Evolutionary conservation across 1,140 invertebrate species (phyloP).

Genomic region (Orussus abietinus): DNA sequence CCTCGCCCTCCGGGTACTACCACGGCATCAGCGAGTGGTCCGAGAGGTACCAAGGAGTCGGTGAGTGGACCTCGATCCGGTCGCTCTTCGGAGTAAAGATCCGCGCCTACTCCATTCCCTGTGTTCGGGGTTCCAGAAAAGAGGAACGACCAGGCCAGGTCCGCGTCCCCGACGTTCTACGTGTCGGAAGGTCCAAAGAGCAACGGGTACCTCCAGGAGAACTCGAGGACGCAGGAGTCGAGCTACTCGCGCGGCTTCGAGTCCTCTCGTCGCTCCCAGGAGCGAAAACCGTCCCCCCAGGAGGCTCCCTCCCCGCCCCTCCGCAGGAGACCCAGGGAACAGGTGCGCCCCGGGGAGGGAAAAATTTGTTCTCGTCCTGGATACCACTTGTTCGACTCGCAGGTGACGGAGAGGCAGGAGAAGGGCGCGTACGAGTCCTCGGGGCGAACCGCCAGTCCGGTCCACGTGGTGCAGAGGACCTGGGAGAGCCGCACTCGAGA

Average conservation of each 20-base stretch:
- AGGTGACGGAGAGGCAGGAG: conserved; percentile 26
- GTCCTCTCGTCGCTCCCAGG: conserved; percentile 19
- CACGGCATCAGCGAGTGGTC: conserved; percentile 76
- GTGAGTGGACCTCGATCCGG: too few species aligned
- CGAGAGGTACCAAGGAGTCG: conserved; percentile 52
- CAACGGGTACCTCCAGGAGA: conserved; percentile 28
- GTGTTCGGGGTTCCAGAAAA: conserved; percentile 31
- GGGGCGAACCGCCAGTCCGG: conserved; percentile 25
- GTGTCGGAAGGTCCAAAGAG: conserved; percentile 22
- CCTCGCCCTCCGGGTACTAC: conserved; percentile 57
- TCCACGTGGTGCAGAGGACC: conserved; percentile 41
- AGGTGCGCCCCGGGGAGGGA: too few species aligned
- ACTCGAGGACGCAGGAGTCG: conserved; percentile 31
- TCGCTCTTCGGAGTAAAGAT: too few species aligned
- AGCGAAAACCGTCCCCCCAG: conserved; percentile 39
- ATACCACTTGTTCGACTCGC: too few species aligned
- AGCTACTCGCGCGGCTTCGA: conserved; percentile 35
- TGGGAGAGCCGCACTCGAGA: conserved; percentile 41
- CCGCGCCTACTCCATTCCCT: too few species aligned
- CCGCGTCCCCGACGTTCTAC: conserved; percentile 30
- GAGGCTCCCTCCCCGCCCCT: conserved; percentile 48
- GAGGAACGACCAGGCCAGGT: conserved; percentile 26
- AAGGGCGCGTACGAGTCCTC: conserved; percentile 19
- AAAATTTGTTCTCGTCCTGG: too few species aligned
- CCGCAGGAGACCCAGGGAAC: conserved; percentile 30